Conservation (phyloP, 1,140 invertebrate species). For the Triops longicaudatus region DNA sequence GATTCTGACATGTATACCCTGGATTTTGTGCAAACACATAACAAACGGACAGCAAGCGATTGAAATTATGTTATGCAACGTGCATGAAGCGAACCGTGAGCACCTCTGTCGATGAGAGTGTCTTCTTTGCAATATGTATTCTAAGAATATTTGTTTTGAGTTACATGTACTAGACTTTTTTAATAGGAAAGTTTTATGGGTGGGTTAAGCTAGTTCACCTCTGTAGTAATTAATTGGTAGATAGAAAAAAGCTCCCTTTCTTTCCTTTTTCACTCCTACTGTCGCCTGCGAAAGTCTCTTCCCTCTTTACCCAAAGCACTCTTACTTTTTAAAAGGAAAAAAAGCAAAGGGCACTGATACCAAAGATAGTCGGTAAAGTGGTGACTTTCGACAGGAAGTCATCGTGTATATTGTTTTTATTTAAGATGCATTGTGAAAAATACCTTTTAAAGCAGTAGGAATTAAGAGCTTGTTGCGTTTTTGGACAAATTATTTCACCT, state of each 20-base stretch:
- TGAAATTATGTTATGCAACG: background rate
- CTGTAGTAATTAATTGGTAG: slow-evolving; percentile 1
- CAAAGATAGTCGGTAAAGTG: slow-evolving; percentile 4
- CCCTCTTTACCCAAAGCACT: slow-evolving; percentile 6
- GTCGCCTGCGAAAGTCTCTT: background rate
- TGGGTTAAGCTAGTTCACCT: slow-evolving; percentile 14
- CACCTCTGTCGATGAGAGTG: background rate
- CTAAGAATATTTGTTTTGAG: background rate
- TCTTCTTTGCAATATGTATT: slow-evolving; percentile 5
- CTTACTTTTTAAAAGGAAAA: background rate
- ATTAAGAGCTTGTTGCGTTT: slow-evolving; percentile 1
- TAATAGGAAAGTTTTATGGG: slow-evolving; percentile 12
- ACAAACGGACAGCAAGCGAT: background rate
- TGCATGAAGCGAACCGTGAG: background rate
- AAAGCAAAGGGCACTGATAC: slow-evolving; percentile 2
- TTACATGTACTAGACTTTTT: background rate
- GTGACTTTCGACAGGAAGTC: background rate
- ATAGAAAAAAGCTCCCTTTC: background rate
- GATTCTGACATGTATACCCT: background rate
- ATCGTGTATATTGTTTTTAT: background rate
- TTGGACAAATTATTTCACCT: background rate
- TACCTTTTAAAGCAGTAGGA: background rate
- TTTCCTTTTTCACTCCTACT: background rate
- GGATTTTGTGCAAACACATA: background rate
- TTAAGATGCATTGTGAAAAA: background rate